Evolutionary conservation across 2,113 vertebrate genomes (phyloP), one percentile per base, ranked within the genome.

Genomic region (Spermophilus dauricus): DNA sequence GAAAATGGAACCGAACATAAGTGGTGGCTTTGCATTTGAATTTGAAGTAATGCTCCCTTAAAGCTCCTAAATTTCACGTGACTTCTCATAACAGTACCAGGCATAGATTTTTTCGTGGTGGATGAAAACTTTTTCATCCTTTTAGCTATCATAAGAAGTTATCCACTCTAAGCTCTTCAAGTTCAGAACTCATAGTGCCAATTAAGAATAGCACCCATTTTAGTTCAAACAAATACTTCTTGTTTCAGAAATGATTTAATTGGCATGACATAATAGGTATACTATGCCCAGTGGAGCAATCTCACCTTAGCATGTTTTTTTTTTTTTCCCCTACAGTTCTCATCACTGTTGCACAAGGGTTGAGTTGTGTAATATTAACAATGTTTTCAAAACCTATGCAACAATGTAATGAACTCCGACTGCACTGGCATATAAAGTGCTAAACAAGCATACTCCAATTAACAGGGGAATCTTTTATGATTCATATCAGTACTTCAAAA

Each of bases 161-260:
- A 37, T 24, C 91, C 78, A 77, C 12, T 93, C 8, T 81, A 89
- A 91, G 45, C 85, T 58, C 56, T 91, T 83, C 63, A 91, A 80
- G 86, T 80, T 93, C 30, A 95, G 92, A 93, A 95, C 63, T 89
- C 56, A 83, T 48, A 76, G 37, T 81, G 30, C 75, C 92, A 96
- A 76, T 78, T 91, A 95, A 84, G 84, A 95, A 81, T 76, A 96
- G 95, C 78, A 96, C 34, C 24, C 53, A 61, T 76, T 95, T 95
- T 76, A 95, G 78, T 97, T 95, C 70, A 96, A 94, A 97, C 89
- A 97, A 96, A 97, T 96, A 88, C 53, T 42, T 94, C 56, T 81
- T 95, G 84, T 96, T 96, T 95, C 67, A 89, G 84, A 89, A 96
- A 96, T 96, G 89, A 87, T 89, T 97, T 97, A 95, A 97, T 81